Base-by-base conservation (phyloP, 2,888 invertebrate genomes). In the Trichopria drosophilae region DNA sequence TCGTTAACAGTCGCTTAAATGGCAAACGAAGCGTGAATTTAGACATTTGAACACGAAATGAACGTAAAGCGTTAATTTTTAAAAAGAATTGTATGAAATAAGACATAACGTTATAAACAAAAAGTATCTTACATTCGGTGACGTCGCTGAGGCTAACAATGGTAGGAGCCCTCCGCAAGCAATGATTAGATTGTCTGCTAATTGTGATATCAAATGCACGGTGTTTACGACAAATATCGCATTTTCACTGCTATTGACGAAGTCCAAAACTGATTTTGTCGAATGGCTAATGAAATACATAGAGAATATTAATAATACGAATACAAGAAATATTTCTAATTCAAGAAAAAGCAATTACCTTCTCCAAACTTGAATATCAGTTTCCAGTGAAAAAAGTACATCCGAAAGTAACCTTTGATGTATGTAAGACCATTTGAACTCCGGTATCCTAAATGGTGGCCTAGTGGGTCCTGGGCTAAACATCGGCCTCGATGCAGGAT, bases 191-290 rank as follows among this genome's bases (percentile, higher is more conserved):
- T 97, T 99, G 78, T 99, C 99, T 0, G 97, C 94, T 61, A 99
- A 80, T 79, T 99, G 99, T 10, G 98, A 98, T 74, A 99, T 96
- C 71, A 99, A 82, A 79, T 99, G 99, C 37, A 99, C 97, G 4
- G 98, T 96, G 78, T 99, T 99, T 57, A 98, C 96, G 51, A 99
- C 98, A 78, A 99, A 99, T 64, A 99, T 94, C 18, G 95, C 95
- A 77, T 98, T 97, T 77, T 98, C 98, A 72, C 93, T 90, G 78
- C 94, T 93, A 79, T 98, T 98, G 61, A 98, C 97, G 79, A 96
- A 95, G 79, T 98, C 97, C 68, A 98, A 84, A 60, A 98, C 94
- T 24, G 94, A 94, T 76, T 96, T 96, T 6, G 94, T 95, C 2
- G 94, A 93, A 73, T 96, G 95, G 75, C 94, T 95, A 72, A n/a